Base-by-base conservation (phyloP, 2,113 vertebrate genomes). In the Nettapus auritus region DNA sequence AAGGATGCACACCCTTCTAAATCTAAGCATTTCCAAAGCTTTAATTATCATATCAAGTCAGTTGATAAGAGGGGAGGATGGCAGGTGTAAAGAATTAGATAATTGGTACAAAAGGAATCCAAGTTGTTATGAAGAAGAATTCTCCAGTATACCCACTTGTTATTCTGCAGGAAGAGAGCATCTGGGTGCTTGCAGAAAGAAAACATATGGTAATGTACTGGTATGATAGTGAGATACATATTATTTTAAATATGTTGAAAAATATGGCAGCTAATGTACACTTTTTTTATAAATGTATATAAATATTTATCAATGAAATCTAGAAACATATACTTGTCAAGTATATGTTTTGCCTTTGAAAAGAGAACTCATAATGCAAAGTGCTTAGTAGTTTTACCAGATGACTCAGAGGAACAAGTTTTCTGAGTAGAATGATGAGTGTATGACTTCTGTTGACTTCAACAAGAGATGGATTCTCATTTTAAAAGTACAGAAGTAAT, bases 181-280 rank as follows among this genome's bases (percentile, higher is more conserved):
- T 91, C 92, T 92, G 80, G 70, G 76, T 94, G 57, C 18, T 95
- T 55, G 34, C 46, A 91, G 55, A 90, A 95, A 88, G 88, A 76
- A 96, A 97, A 52, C 82, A 95, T 85, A 95, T 91, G 88, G 82
- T 73, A 83, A 83, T 60, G 10, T 46, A 55, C 79, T 90, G 64
- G 22, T 62, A 67, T 82, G 44, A 80, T 38, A 69, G 20, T 63
- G 59, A 95, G 21, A 67, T 88, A 59, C 42, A 90, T 68, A 59
- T 68, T 90, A 15, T 68, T 90, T 93, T 95, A 93, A 97, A 90
- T 95, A 95, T 94, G 85, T 73, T 96, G 36, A 96, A 94, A 97
- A 96, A 93, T 88, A 86, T 82, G 88, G 42, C 48, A 75, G 25
- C 62, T 82, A 94, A 75, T 40, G 34, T 56, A 60, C 78, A 78